Evolutionary conservation across 1,140 invertebrate genomes (phyloP).

Genomic region (Sitophilus oryzae): DNA sequence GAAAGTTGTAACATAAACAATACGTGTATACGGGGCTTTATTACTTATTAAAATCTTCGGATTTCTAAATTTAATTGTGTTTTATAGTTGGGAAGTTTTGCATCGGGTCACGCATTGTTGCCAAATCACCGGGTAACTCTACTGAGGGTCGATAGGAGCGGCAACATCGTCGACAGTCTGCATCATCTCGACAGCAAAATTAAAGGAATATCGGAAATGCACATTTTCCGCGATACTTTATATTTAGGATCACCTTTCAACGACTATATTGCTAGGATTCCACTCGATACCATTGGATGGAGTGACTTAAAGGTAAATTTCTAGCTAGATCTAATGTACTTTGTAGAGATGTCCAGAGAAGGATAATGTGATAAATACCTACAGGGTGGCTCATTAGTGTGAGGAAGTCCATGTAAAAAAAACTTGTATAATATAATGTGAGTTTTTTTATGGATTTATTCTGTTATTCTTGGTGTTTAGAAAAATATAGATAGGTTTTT

Average conservation of each 20-base stretch:
- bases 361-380: constrained; percentile 44
- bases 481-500: no score
- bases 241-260: constrained; percentile 68
- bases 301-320: constrained; percentile 34
- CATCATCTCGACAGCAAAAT: constrained; percentile 50
- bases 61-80: no score
- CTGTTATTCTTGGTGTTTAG: no score
- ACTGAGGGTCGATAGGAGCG: constrained; percentile 58
- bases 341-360: no score
- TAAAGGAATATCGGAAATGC: constrained; percentile 53
- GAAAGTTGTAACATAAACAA: no score
- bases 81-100: constrained; percentile 50
- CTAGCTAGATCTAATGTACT: no score
- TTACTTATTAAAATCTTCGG: no score
- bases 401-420: no score
- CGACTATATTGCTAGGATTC: constrained; percentile 57
- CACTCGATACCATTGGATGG: constrained; percentile 50
- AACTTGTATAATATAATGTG: no score
- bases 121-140: constrained; percentile 44
- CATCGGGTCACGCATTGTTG: constrained; percentile 23
- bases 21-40: no score
- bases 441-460: no score
- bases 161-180: constrained; percentile 58
- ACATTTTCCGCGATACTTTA: constrained; percentile 51
- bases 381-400: no score